phyloP scores from a whole-genome alignment of 2,113 vertebrate genomes.

The Tachysurus vachellii region DNA sequence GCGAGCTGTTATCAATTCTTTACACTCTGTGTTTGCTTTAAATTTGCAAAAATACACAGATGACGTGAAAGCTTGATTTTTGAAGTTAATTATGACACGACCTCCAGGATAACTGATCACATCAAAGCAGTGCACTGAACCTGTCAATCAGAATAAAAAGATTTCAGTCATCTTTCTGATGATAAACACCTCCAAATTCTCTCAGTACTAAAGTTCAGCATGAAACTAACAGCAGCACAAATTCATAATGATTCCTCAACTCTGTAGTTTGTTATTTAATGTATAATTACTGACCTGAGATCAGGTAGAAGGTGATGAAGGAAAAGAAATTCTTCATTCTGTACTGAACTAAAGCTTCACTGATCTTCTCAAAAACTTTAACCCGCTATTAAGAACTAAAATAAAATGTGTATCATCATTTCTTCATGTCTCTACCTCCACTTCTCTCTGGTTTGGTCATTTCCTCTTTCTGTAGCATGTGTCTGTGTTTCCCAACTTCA shows the following conservation, averaged over 20 bases:
- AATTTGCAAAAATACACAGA: constrained; percentile 19
- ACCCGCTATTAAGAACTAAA: no score
- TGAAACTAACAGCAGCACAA: background rate
- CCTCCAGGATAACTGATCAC: background rate
- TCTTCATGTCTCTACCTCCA: no score
- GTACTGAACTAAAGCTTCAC: background rate
- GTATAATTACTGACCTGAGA: constrained; percentile 38
- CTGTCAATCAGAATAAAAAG: background rate
- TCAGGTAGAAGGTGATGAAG: constrained; percentile 32
- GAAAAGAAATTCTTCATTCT: constrained; percentile 28
- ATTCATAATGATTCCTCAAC: background rate
- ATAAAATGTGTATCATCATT: no score
- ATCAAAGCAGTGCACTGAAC: background rate
- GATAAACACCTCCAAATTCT: background rate
- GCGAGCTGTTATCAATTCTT: background rate
- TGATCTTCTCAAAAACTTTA: background rate
- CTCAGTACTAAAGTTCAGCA: background rate
- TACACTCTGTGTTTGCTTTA: background rate
- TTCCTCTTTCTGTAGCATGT: no score
- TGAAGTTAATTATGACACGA: background rate
- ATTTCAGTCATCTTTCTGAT: background rate
- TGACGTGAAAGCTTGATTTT: rapidly evolving
- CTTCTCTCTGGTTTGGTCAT: no score
- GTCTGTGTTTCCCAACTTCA: no score
- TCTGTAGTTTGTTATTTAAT: background rate